Base-by-base conservation (phyloP, 1,140 invertebrate species). In the Sesamia nonagrioides region DNA sequence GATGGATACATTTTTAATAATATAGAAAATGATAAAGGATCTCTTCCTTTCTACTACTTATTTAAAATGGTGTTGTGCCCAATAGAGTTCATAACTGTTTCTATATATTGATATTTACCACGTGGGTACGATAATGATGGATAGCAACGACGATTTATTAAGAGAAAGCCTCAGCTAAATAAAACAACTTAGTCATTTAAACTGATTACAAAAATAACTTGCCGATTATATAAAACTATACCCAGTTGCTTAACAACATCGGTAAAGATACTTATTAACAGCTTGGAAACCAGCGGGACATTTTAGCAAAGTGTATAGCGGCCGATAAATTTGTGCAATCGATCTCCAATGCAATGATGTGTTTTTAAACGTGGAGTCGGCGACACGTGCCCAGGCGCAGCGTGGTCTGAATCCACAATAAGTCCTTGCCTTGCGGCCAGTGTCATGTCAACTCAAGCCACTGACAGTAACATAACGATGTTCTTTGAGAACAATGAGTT, bases 391-490 rank as follows among this genome's bases (percentile, higher is more conserved):
- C 58, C 69, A 54, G 37, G 56, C 60, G 48, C 63, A 52, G 11
- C 77, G 80, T 84, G 82, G 40, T 37, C 13, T 6, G 83, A 82
- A 85, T 84, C 63, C 71, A 56, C 73, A 82, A 82, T 56, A 66
- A 82, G 81, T 54, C 82, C 69, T 85, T 81, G 79, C 81, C 78
- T 82, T 82, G 85, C 40, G 79, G 74, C 81, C 80, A 82, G 85
- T 85, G 85, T 83, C 85, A 86, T 71, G 45, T 73, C 71, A 78
- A 77, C 58, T 60, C 50, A 37, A 54, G 18, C 66, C 50, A 73
- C 54, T 63, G 37, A 37, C 37, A 58, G 42, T 74, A 61, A 21
- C 35, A 27, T 13, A 17, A 63, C 13, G 73, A 61, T 48, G 45
- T 58, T 63, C 52, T 60, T 61, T 72, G 42, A 78, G 68, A 78